These are phyloP conservation scores for Berghia stephanieae DNA, from an alignment of 1,140 invertebrate species.

Conservation along the genomic window DNA sequence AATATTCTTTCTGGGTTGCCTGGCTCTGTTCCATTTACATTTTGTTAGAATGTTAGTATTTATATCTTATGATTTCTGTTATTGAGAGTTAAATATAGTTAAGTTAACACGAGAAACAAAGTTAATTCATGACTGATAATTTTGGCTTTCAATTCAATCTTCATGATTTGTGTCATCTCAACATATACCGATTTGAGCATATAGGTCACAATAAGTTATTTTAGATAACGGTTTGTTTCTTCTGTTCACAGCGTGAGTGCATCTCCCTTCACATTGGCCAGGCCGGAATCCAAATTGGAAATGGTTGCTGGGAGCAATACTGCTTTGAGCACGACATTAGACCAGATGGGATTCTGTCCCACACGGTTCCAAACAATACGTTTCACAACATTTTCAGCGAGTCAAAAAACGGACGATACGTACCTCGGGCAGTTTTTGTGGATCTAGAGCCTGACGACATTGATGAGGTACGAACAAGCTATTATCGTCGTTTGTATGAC, in stretches of 20 bases:
- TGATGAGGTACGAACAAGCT: constrained; percentile 74
- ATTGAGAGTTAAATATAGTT: too few species aligned
- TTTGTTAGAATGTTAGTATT: too few species aligned
- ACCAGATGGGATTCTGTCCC: constrained; percentile 74
- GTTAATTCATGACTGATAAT: background rate
- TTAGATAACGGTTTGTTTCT: too few species aligned
- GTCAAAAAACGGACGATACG: constrained; percentile 80
- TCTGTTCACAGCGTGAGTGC: too few species aligned
- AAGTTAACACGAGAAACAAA: background rate
- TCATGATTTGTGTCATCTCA: background rate
- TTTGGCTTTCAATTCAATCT: background rate
- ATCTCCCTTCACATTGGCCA: constrained; percentile 88
- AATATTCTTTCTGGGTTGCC: too few species aligned
- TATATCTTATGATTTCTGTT: too few species aligned
- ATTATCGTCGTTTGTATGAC: constrained; percentile 73
- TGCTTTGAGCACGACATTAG: constrained; percentile 84
- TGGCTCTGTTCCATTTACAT: too few species aligned
- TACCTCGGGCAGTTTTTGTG: constrained; percentile 85
- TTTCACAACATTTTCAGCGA: constrained; percentile 22
- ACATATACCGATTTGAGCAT: background rate
- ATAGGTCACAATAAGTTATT: constrained; percentile 37
- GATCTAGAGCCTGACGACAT: constrained; percentile 89
- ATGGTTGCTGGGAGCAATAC: constrained; percentile 70
- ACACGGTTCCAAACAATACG: constrained; percentile 3
- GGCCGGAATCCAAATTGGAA: constrained; percentile 83